Evolutionary conservation across 2,797 vertebrate species (phyloP).

Genomic region (Coilia nasus): DNA sequence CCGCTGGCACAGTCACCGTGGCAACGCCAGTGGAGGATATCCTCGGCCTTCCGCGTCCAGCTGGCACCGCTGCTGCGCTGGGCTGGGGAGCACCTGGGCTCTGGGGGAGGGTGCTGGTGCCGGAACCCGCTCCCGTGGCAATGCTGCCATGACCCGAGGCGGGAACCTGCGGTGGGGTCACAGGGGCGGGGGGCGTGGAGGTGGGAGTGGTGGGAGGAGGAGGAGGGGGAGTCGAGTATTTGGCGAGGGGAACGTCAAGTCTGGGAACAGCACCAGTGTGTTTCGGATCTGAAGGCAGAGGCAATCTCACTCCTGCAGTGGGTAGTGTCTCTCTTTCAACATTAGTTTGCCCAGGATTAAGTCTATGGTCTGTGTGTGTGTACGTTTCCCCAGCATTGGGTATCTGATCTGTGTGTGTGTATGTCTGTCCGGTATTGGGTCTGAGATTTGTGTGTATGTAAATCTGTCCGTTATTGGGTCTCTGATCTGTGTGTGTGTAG

Average conservation of each 20-base stretch:
- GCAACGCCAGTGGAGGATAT: slow-evolving; percentile 71
- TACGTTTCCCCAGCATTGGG: no score
- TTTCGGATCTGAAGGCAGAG: not conserved
- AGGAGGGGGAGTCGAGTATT: not conserved
- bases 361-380: not conserved
- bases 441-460: not conserved
- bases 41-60: slow-evolving; percentile 70
- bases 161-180: not conserved
- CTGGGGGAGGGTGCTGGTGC: slow-evolving; percentile 38
- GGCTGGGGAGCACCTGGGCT: slow-evolving; percentile 46
- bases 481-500: not conserved
- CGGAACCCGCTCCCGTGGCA: not conserved
- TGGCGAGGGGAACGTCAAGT: not conserved
- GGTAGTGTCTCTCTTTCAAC: not conserved
- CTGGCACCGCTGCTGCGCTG: slow-evolving; percentile 61
- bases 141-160: not conserved
- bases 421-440: not conserved
- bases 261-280: not conserved
- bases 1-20: slow-evolving; percentile 75
- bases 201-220: slow-evolving; percentile 20
- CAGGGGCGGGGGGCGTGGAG: slow-evolving; percentile 17
- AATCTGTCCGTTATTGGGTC: not conserved
- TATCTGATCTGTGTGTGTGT: not conserved
- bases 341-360: not conserved
- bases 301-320: not conserved